Conservation (phyloP, 2,113 vertebrate genomes). For the Brienomyrus brachyistius region DNA sequence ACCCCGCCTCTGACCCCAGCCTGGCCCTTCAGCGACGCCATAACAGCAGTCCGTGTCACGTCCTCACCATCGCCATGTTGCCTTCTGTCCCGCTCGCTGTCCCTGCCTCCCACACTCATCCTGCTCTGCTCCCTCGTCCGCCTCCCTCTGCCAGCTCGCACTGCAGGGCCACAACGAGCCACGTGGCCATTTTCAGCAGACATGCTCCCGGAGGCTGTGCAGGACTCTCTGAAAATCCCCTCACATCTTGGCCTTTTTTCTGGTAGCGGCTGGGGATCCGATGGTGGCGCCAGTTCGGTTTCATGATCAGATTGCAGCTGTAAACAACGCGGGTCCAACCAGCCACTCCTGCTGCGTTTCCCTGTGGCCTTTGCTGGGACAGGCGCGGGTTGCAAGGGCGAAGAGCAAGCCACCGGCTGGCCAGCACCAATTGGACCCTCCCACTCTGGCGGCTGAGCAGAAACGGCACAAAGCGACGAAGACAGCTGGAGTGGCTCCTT, state of each 20-base stretch:
- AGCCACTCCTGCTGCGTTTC: neutral
- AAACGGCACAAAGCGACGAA: neutral
- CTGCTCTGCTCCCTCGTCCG: neutral
- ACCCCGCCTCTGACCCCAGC: neutral
- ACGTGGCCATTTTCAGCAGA: neutral
- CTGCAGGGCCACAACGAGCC: neutral
- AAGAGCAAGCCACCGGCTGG: neutral
- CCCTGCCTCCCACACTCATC: neutral
- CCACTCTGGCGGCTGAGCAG: neutral
- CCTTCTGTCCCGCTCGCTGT: neutral
- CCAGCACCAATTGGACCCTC: neutral
- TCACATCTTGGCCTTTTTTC: neutral
- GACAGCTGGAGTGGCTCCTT: neutral
- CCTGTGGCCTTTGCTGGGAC: too few species aligned
- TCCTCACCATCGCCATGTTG: neutral
- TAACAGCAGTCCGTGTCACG: neutral
- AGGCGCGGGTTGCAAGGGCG: neutral
- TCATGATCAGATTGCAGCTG: neutral
- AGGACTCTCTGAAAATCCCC: neutral
- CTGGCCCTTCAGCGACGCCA: neutral
- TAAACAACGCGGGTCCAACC: neutral
- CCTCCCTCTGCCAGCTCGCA: neutral
- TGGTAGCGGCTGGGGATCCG: neutral
- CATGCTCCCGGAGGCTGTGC: neutral
- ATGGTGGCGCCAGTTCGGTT: neutral